Percentiles rank a stretch among this genome's conserved stretches.
phyloP scores from a whole-genome alignment of 1,140 invertebrate genomes.

The Drosophila jambulina region DNA sequence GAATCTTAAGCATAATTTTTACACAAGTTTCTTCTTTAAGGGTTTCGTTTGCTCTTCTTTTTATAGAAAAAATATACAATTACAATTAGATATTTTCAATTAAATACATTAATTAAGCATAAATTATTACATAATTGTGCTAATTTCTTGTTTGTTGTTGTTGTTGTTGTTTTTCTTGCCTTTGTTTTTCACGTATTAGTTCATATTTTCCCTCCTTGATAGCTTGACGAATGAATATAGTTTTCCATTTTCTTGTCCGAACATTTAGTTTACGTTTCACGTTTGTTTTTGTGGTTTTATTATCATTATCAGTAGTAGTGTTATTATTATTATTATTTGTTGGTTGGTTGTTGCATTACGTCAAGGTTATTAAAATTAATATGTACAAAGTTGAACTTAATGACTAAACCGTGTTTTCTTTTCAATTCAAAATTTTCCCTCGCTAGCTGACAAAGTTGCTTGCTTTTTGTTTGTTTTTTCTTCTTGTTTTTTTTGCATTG shows the following conservation, averaged over 20 bases:
- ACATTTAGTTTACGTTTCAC: conserved; percentile 73
- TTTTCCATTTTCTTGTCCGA: conserved; percentile 34
- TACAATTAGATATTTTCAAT: conserved; percentile 61
- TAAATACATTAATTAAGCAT: conserved; percentile 74
- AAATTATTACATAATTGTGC: conserved; percentile 81
- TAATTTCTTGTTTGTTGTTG: conserved; percentile 55
- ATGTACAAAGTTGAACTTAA: conserved; percentile 74
- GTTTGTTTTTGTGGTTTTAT: conserved; percentile 54
- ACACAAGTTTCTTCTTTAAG: conserved; percentile 54
- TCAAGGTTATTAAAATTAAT: conserved; percentile 76
- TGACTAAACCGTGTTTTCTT: conserved; percentile 57
- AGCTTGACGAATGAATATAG: conserved; percentile 24
- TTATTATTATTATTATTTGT: conserved; percentile 48
- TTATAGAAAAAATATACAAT: conserved; percentile 66
- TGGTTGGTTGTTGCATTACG: conserved; percentile 61
- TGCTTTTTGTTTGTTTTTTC: background rate
- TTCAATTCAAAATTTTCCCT: conserved; percentile 28
- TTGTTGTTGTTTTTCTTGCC: conserved; percentile 15
- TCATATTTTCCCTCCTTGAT: conserved; percentile 21
- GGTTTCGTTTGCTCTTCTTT: conserved; percentile 47
- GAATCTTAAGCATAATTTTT: conserved; percentile 56
- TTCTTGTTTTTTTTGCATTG: conserved; percentile 11
- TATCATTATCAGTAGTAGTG: conserved; percentile 24
- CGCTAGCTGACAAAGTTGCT: conserved; percentile 17
- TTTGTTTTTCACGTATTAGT: conserved; percentile 17